These are phyloP conservation scores for Bombylius major DNA, from an alignment of 2,888 invertebrate species.

Conservation along the genomic window DNA sequence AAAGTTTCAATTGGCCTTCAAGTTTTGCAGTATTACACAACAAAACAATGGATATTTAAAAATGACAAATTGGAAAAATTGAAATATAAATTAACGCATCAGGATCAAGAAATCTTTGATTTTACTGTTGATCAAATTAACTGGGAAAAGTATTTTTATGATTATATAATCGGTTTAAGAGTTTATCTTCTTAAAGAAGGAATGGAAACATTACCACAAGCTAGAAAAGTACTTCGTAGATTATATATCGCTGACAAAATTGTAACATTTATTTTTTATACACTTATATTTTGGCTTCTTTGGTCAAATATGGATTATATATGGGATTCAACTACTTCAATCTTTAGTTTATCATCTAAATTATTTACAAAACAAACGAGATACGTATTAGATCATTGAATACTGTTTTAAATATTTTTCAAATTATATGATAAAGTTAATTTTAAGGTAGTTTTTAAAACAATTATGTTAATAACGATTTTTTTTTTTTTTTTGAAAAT, in stretches of 20 bases:
- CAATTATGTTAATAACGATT: no score
- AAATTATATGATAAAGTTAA: background rate
- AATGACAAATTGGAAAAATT: constrained; percentile 48
- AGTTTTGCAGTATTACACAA: constrained; percentile 64
- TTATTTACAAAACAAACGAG: constrained; percentile 1
- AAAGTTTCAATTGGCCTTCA: constrained; percentile 45
- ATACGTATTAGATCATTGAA: constrained; percentile 1
- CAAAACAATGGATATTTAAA: constrained; percentile 63
- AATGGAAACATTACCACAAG: constrained; percentile 58
- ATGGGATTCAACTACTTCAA: constrained; percentile 23
- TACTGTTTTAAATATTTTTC: background rate
- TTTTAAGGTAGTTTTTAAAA: no score
- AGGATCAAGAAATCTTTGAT: constrained; percentile 50
- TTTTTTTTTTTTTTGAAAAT: no score
- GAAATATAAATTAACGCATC: constrained; percentile 38
- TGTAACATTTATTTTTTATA: constrained; percentile 24
- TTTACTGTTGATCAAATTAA: constrained; percentile 41
- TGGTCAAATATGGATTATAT: constrained; percentile 31
- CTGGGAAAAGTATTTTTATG: constrained; percentile 52
- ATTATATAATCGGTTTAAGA: constrained; percentile 71
- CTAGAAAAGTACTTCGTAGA: constrained; percentile 35
- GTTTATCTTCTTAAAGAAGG: constrained; percentile 76
- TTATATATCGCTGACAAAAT: constrained; percentile 42
- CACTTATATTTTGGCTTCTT: constrained; percentile 27
- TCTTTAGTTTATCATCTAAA: constrained; percentile 22